Evolutionary conservation across 1,140 invertebrate species (phyloP).

Genomic region (Drosophila ficusphila): DNA sequence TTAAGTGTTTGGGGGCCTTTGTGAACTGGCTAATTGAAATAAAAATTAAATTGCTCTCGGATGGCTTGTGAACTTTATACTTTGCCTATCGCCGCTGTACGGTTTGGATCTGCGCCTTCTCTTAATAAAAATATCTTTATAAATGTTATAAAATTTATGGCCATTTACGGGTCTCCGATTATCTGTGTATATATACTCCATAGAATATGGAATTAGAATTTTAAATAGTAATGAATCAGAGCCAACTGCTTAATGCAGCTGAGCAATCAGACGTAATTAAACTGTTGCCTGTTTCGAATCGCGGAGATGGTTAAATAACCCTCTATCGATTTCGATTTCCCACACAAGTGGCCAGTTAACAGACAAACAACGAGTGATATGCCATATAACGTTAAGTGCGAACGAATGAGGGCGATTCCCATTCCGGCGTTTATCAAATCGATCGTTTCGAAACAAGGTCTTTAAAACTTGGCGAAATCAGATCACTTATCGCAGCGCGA

Average conservation of each 20-base stretch:
- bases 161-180: neutral
- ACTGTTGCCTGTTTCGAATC: conserved; percentile 9
- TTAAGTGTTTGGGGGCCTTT: conserved; percentile 32
- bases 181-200: neutral
- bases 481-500: conserved; percentile 20
- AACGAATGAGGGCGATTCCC: conserved; percentile 18
- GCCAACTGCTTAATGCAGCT: conserved; percentile 3
- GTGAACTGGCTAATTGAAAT: conserved; percentile 50
- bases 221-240: conserved; percentile 18
- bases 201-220: neutral
- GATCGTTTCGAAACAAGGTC: conserved; percentile 31
- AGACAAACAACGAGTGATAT: conserved; percentile 18
- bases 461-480: conserved; percentile 24
- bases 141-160: conserved; percentile 1
- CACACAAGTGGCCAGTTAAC: conserved; percentile 30
- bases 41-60: conserved; percentile 34
- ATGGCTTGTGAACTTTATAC: conserved; percentile 28
- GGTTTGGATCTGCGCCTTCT: neutral
- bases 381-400: neutral
- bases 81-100: conserved; percentile 7
- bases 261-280: conserved; percentile 40
- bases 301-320: conserved; percentile 38
- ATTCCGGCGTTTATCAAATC: conserved; percentile 16
- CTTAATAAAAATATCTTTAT: neutral
- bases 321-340: conserved; percentile 30